These are phyloP conservation scores for Telenomus remus DNA, from an alignment of 1,140 invertebrate genomes.

Conservation along the genomic window DNA sequence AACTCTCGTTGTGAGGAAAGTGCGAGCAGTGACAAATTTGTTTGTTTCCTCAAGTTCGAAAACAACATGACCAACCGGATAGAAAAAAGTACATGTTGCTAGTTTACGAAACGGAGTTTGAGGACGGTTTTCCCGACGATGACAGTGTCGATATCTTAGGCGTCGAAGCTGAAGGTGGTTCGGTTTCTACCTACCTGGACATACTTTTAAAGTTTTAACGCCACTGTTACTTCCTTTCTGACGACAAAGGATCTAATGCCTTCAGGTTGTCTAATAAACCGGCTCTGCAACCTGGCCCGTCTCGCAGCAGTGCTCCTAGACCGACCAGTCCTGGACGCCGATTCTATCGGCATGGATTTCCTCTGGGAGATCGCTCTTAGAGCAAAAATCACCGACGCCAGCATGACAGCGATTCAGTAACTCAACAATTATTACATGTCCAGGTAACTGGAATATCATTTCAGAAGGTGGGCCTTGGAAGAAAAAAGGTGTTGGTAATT, in stretches of 20 bases:
- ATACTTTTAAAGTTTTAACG: no score
- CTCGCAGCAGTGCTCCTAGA: conserved; percentile 81
- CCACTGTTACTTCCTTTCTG: conserved; percentile 78
- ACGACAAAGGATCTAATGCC: conserved; percentile 88
- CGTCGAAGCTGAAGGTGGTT: conserved; percentile 63
- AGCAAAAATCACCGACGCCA: conserved; percentile 93
- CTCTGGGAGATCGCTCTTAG: conserved; percentile 94
- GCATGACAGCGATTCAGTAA: conserved; percentile 94
- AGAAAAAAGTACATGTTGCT: conserved; percentile 66
- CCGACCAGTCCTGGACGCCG: conserved; percentile 70
- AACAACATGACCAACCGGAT: neutral
- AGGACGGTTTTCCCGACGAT: conserved; percentile 70
- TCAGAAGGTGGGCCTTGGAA: conserved; percentile 89
- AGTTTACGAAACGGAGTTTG: conserved; percentile 65
- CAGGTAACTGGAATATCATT: conserved; percentile 90
- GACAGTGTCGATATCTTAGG: conserved; percentile 69
- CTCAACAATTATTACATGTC: conserved; percentile 95
- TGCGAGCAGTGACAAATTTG: conserved; percentile 39
- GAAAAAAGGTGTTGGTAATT: conserved; percentile 84
- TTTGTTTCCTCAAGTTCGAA: no score
- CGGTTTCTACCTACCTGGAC: conserved; percentile 75
- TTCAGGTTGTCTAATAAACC: conserved; percentile 92
- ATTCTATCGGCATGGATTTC: conserved; percentile 89
- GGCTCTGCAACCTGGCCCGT: conserved; percentile 89
- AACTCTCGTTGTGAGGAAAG: conserved; percentile 30